Evolutionary conservation across 2,797 vertebrate genomes (phyloP).

Genomic region (Platyrinchus mystaceus): DNA sequence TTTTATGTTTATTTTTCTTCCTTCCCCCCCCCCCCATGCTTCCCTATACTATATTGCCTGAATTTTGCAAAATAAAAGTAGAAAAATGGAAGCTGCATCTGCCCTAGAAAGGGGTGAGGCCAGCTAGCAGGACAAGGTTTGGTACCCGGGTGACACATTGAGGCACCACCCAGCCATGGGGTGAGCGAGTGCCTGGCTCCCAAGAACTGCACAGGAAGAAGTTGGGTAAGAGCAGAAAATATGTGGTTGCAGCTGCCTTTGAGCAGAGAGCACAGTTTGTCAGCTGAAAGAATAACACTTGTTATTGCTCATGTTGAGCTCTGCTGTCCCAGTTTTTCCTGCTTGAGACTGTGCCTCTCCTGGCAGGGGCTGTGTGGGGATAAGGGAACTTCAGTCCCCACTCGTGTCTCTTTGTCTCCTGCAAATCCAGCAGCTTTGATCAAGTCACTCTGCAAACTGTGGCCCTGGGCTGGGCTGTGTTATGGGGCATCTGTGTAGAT

Average conservation of each 20-base stretch:
- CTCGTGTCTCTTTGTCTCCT: not conserved
- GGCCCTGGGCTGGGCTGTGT: not conserved
- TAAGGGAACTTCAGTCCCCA: not conserved
- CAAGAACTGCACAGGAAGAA: not conserved
- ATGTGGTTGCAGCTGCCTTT: not conserved
- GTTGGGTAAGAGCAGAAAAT: not conserved
- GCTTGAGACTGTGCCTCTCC: not conserved
- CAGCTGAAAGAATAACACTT: not conserved
- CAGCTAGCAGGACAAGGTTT: not conserved
- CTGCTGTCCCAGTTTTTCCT: not conserved
- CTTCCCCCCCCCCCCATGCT: not conserved
- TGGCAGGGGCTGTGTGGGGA: fast-evolving
- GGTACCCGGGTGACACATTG: not conserved
- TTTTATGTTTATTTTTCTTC: not conserved
- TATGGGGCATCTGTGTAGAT: too few species aligned
- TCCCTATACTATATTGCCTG: not conserved
- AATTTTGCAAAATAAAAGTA: not conserved
- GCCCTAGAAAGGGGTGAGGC: not conserved
- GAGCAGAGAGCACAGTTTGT: not conserved
- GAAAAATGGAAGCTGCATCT: not conserved
- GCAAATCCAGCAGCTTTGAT: not conserved
- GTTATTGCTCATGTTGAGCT: not conserved
- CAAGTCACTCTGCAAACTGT: not conserved
- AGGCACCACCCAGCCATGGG: not conserved
- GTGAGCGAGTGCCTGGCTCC: not conserved